These are phyloP conservation scores for Stenodera caucasica DNA, from an alignment of 2,888 invertebrate genomes.

Conservation along the genomic window DNA sequence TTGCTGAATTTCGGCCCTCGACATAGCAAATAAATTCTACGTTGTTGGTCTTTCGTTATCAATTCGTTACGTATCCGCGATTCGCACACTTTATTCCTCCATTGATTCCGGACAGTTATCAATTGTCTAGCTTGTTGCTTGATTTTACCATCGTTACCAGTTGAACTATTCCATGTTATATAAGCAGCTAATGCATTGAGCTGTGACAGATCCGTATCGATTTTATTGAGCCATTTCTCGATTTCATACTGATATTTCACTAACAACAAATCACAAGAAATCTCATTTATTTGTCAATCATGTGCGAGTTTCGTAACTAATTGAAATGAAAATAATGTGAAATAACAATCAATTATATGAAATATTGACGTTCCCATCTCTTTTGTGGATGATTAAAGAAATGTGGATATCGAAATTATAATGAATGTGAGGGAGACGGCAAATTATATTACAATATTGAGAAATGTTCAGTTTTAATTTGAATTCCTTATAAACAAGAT, in stretches of 20 bases:
- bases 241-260: conserved; percentile 40
- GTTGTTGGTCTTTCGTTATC: conserved; percentile 48
- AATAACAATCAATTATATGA: no score
- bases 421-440: no score
- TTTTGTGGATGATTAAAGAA: no score
- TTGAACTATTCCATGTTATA: conserved; percentile 44
- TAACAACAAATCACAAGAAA: conserved; percentile 23
- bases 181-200: conserved; percentile 44
- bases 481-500: no score
- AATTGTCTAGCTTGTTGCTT: conserved; percentile 36
- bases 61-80: conserved; percentile 32
- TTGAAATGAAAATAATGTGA: no score
- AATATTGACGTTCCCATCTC: no score
- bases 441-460: no score
- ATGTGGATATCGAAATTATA: no score
- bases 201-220: conserved; percentile 39
- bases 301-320: no score
- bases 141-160: conserved; percentile 35
- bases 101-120: conserved; percentile 44
- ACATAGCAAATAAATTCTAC: conserved; percentile 65
- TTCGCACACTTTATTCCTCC: conserved; percentile 51
- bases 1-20: conserved; percentile 64
- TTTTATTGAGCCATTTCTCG: conserved; percentile 42
- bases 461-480: no score
- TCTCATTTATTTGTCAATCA: neutral